Evolutionary conservation across 1,140 invertebrate species (phyloP), one percentile per base, ranked within the genome.

Genomic region (Hermatobates lingyangjiaoensis): DNA sequence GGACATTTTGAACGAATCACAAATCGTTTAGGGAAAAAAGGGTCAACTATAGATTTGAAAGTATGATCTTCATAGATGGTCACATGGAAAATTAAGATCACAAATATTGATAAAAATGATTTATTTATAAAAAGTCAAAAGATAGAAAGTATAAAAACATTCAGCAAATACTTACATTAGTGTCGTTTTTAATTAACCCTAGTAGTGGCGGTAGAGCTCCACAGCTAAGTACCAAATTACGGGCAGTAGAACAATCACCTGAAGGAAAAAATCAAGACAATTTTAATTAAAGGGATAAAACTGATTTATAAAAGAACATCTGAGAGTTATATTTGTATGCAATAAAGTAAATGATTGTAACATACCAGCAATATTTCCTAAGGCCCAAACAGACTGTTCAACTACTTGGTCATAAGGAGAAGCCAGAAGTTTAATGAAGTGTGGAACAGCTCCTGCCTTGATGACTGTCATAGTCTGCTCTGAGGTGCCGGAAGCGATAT

Each of bases 361-460:
- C 3, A 15, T 45, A 53, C 53, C 53, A 55, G 93, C 93, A 62
- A 98, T 94, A 67, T 98, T 98, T 57, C 93, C 93, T 23, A 98
- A 68, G 3, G 93, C 93, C 94, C 94, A 98, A 0, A 97, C 90
- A 40, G 90, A 83, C 68, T 98, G 95, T 65, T 98, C 94, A 23
- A 84, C 83, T 2, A 98, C 83, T 66, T 88, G 80, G 49, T 73
- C 62, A 54, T 81, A 74, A 3, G 77, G 70, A 45, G 83, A 78
- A 20, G 71, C 68, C 0, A 98, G 66, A 3, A 98, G 68, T 0
- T 69, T 64, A 27, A 96, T 72, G 55, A 98, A 79, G 52, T 81
- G 78, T 3, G 87, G 85, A 34, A 98, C 77, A 15, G 92, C 94
- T 39, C 87, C 85, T 62, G 77, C 67, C 59, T 72, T 69, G 2